These are phyloP conservation scores for Pangasianodon hypophthalmus DNA, from an alignment of 2,113 vertebrate genomes.

Conservation along the genomic window DNA sequence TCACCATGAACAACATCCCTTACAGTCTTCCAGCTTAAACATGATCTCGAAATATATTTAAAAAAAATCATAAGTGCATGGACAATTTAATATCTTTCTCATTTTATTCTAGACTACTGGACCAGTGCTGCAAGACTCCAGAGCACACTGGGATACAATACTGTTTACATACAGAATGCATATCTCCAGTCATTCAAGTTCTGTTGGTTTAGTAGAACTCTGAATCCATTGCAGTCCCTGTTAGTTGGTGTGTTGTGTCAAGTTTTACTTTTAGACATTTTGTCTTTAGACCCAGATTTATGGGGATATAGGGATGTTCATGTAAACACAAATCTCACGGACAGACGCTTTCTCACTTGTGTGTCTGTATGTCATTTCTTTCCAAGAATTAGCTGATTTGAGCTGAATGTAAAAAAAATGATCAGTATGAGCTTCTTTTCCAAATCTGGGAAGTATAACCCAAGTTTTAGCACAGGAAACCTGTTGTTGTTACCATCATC, in stretches of 20 bases:
- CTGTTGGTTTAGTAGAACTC: neutral
- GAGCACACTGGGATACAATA: neutral
- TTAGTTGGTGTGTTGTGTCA: neutral
- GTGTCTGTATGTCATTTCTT: neutral
- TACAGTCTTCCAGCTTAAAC: neutral
- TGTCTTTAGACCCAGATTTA: neutral
- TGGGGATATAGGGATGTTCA: too few relatives aligned
- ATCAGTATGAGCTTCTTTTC: neutral
- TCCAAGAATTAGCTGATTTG: neutral
- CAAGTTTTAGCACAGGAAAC: neutral
- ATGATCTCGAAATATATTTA: neutral
- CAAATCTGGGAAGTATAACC: neutral
- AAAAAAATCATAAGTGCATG: neutral
- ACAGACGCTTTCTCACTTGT: neutral
- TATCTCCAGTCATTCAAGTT: neutral
- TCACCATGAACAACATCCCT: neutral
- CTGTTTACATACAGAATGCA: neutral
- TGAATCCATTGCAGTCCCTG: neutral
- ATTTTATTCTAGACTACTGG: neutral
- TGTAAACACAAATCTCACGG: neutral
- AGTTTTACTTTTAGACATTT: neutral
- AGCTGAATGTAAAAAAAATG: neutral
- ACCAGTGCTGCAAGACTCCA: neutral
- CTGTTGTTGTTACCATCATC: conserved; percentile 17
- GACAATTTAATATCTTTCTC: neutral